Conservation (phyloP, 1,140 invertebrate genomes). For the Orussus abietinus region DNA sequence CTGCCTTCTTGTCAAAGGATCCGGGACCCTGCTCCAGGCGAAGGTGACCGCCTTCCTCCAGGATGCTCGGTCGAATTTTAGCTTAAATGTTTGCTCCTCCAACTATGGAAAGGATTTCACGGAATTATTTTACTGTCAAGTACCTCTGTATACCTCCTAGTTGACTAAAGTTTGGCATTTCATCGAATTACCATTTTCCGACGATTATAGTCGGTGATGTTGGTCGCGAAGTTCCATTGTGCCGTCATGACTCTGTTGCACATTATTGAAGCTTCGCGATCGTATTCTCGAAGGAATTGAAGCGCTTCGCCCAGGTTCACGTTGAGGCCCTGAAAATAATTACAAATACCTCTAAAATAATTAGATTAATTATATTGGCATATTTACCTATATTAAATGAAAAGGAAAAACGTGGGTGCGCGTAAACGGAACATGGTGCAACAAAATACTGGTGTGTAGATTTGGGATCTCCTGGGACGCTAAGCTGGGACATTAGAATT, state of each 20-base stretch:
- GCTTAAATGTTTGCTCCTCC: slow-evolving; percentile 64
- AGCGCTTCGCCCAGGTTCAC: slow-evolving; percentile 65
- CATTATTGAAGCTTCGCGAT: slow-evolving; percentile 67
- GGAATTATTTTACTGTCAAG: background rate
- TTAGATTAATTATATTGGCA: too few species aligned
- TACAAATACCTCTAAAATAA: too few species aligned
- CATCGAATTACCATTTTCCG: slow-evolving; percentile 67
- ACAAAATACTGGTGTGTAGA: too few species aligned
- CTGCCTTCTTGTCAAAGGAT: slow-evolving; percentile 65
- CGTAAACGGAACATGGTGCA: too few species aligned
- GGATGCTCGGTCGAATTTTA: slow-evolving; percentile 70
- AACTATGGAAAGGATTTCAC: slow-evolving; percentile 39
- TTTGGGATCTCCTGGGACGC: too few species aligned
- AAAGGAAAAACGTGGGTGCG: too few species aligned
- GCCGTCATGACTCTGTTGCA: slow-evolving; percentile 67
- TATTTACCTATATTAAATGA: too few species aligned
- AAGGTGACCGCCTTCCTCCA: slow-evolving; percentile 69
- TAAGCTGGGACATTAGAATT: slow-evolving; percentile 26
- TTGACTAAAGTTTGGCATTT: too few species aligned
- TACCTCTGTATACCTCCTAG: too few species aligned
- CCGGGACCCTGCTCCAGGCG: slow-evolving; percentile 63
- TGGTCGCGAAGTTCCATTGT: slow-evolving; percentile 76
- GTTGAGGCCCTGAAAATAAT: slow-evolving; percentile 67
- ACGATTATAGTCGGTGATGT: slow-evolving; percentile 70
- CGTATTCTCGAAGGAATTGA: slow-evolving; percentile 70